Base-by-base conservation (phyloP, 2,888 invertebrate species). In the Eristalis pertinax region DNA sequence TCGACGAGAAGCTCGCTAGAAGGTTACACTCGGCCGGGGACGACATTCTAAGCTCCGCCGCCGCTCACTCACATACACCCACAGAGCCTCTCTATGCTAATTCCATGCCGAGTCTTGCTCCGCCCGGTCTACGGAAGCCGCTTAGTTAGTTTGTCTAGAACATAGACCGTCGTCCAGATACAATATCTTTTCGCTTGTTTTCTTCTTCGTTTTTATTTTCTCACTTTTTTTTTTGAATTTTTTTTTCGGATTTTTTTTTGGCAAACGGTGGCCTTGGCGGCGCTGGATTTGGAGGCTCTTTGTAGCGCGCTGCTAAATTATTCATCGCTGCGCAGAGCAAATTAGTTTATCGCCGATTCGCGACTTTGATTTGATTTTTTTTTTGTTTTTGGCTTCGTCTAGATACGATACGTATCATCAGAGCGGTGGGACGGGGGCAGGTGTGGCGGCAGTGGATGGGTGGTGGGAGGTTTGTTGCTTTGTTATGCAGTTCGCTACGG, bases 71-170 rank as follows among this genome's bases (percentile, higher is more conserved):
- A 72, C 65, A 73, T 10, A 80, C 38, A 73, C 60, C 43, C 73
- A 73, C 74, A 70, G 67, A 43, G 62, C 5, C 43, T 0, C 43
- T 15, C 43, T 43, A 65, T 69, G 38, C 73, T 83, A 62, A 75
- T 79, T 50, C 50, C 8, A n/a, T 50, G 50, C 19, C 5, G 43
- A 5, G 43, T 50, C 43, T 50, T 50, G 43, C 19, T 50, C 50
- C 50, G 50, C 50, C 50, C 50, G 50, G 50, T 50, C 50, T 50
- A 50, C 50, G 50, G 50, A 50, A 58, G 65, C 56, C 41, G 70
- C 68, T 85, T 81, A 85, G 84, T 78, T 74, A 74, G 65, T 86
- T 26, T 4, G 77, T 77, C 82, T 86, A 86, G 73, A 81, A 73
- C 73, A 68, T 50, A 38, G 63, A 73, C 62, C 41, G 73, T 7